phyloP scores from a whole-genome alignment of 1,140 invertebrate genomes.

The Battus philenor region DNA sequence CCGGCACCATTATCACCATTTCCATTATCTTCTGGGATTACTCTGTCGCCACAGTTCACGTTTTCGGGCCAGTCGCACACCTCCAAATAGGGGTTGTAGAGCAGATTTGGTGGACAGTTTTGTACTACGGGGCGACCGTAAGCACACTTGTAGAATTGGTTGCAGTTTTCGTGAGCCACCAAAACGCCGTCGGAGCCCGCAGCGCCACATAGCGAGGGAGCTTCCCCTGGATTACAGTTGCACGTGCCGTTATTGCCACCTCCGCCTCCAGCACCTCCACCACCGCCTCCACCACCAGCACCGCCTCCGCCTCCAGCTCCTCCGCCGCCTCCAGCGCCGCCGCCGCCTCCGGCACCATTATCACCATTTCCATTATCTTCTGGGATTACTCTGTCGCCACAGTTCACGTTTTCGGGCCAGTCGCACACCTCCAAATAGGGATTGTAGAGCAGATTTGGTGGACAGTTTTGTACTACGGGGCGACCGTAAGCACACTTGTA shows the following conservation, averaged over 20 bases:
- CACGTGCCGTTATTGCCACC: conserved; percentile 5
- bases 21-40: neutral
- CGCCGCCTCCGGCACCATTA: neutral
- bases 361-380: conserved; percentile 1
- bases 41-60: conserved; percentile 54
- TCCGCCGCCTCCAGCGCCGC: neutral
- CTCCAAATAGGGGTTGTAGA: conserved; percentile 76
- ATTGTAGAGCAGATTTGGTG: conserved; percentile 17
- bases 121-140: conserved; percentile 28
- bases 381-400: conserved; percentile 18
- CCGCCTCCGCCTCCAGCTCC: neutral
- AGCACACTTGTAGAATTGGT: conserved; percentile 40
- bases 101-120: conserved; percentile 57
- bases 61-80: conserved; percentile 78
- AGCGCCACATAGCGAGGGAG: conserved; percentile 25
- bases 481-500: conserved; percentile 1
- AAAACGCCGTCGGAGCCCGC: conserved; percentile 25
- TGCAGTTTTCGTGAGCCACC: conserved; percentile 40
- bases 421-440: conserved; percentile 20
- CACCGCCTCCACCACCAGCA: neutral
- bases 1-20: conserved; percentile 5
- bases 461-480: conserved; percentile 18
- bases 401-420: conserved; percentile 75
- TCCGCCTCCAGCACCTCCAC: neutral
- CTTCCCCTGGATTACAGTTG: conserved; percentile 21